phyloP scores from a whole-genome alignment of 2,888 invertebrate species.

The Petrolisthes cinctipes region DNA sequence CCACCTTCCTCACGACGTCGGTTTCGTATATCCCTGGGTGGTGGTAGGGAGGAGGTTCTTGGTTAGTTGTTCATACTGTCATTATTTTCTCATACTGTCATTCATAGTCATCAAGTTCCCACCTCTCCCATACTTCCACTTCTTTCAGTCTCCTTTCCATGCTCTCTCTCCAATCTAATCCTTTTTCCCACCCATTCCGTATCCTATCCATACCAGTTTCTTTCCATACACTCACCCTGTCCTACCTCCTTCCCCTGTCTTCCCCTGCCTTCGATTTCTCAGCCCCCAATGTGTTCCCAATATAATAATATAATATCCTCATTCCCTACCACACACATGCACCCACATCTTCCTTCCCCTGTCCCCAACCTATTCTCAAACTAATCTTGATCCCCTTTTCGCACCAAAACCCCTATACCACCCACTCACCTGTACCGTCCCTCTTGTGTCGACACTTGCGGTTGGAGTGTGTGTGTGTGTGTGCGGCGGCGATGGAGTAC shows the following conservation, averaged over 20 bases:
- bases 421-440: not conserved
- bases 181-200: too few relatives aligned
- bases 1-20: not conserved
- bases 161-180: too few relatives aligned
- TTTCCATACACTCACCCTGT: too few relatives aligned
- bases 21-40: not conserved
- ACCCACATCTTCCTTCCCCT: not conserved
- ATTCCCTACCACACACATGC: not conserved
- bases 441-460: not conserved
- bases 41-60: not conserved
- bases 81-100: too few relatives aligned
- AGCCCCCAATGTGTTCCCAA: too few relatives aligned
- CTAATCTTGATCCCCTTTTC: not conserved
- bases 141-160: too few relatives aligned
- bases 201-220: too few relatives aligned
- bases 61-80: too few relatives aligned
- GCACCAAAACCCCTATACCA: not conserved
- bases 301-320: not conserved
- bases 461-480: not conserved
- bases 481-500: conserved; percentile 3
- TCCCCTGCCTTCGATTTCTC: too few relatives aligned
- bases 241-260: too few relatives aligned
- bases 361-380: not conserved
- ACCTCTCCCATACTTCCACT: too few relatives aligned
- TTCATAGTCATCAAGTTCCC: too few relatives aligned